phyloP scores from a whole-genome alignment of 2,797 vertebrate genomes.

The Lycodopsis pacificus region DNA sequence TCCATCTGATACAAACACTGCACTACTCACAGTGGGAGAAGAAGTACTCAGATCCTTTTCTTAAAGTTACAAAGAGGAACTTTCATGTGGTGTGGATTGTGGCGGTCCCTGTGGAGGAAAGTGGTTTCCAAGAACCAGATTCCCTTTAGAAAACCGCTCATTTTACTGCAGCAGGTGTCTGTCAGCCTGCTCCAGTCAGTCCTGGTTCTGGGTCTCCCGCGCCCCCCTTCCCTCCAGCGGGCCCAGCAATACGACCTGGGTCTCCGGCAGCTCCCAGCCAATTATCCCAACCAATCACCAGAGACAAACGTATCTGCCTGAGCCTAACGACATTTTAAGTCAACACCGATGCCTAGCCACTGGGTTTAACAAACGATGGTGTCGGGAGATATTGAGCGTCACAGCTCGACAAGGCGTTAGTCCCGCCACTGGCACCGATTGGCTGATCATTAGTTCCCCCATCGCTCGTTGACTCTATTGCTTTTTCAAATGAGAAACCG shows the following conservation, averaged over 20 bases:
- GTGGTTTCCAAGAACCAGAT: too few relatives aligned
- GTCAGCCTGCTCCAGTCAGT: background rate
- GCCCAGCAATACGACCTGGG: background rate
- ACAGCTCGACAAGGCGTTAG: background rate
- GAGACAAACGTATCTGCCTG: too few relatives aligned
- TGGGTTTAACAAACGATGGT: background rate
- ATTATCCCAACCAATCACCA: too few relatives aligned
- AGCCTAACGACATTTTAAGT: background rate
- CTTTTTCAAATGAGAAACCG: background rate
- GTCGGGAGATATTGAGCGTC: too few relatives aligned
- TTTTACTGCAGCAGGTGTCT: background rate
- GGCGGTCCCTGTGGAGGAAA: too few relatives aligned
- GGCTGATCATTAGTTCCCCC: background rate
- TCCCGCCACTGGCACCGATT: background rate
- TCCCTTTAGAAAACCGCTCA: too few relatives aligned
- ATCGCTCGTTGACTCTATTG: background rate
- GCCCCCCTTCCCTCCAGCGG: too few relatives aligned
- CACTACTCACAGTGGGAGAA: background rate
- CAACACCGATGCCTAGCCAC: background rate
- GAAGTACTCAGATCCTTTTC: background rate
- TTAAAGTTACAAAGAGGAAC: background rate
- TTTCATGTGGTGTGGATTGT: background rate
- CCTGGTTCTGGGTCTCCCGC: background rate
- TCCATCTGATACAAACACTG: constrained; percentile 6
- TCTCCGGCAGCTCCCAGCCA: background rate